phyloP scores from a whole-genome alignment of 30 jellyfish, hydroid and myxozoan genomes.

The Pseudorhiza aurosa region DNA sequence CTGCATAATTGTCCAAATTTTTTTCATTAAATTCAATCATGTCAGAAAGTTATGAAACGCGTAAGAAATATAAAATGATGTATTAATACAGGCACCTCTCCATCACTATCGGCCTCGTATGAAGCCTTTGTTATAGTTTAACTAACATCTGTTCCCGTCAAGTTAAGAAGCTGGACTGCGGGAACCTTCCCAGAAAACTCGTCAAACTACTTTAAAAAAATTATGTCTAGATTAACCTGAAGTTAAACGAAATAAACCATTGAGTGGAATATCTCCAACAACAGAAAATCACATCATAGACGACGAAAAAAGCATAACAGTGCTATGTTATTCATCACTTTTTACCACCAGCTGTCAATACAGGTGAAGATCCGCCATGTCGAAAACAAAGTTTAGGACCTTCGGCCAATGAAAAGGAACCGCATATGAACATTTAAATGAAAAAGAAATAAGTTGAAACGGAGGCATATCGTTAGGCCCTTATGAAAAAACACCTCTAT shows the following conservation, averaged over 20 bases:
- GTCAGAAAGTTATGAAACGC: too few species aligned
- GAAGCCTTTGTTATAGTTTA: background rate
- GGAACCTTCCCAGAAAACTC: conserved; percentile 13
- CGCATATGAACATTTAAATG: background rate
- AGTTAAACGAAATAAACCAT: too few species aligned
- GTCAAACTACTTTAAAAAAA: too few species aligned
- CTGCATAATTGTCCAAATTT: too few species aligned
- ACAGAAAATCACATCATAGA: background rate
- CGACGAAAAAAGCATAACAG: conserved; percentile 24
- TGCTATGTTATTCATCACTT: conserved; percentile 56
- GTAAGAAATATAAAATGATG: too few species aligned
- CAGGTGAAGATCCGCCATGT: conserved; percentile 75
- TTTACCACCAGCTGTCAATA: conserved; percentile 68
- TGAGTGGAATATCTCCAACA: background rate
- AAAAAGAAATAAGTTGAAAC: background rate
- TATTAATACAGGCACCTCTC: too few species aligned
- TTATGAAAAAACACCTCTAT: background rate
- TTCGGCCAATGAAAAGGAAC: conserved; percentile 1
- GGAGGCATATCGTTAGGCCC: background rate
- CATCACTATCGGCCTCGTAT: background rate
- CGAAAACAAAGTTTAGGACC: conserved; percentile 53
- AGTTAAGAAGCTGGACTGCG: conserved; percentile 13
- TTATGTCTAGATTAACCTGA: too few species aligned
- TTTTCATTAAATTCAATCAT: too few species aligned
- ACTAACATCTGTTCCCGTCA: conserved; percentile 46